Percentiles rank a stretch among this genome's conserved stretches.
These are phyloP conservation scores for Indri indri DNA, from an alignment of 2,113 vertebrate genomes.

Conservation along the genomic window DNA sequence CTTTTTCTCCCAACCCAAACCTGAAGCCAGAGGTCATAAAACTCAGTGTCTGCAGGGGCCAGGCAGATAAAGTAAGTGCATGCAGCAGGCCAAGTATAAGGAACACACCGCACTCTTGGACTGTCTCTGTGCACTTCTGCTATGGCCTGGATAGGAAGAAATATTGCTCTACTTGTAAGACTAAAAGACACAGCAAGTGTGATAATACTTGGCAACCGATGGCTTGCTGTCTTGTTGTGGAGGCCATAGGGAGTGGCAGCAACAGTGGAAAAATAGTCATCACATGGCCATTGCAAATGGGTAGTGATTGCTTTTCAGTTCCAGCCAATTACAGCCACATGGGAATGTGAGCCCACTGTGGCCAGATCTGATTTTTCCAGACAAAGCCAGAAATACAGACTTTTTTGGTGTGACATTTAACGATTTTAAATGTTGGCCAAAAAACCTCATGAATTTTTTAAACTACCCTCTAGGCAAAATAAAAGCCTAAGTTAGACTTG, in stretches of 20 bases:
- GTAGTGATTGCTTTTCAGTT: neutral
- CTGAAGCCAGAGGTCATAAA: neutral
- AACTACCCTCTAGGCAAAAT: neutral
- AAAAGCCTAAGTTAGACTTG: neutral
- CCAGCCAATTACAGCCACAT: neutral
- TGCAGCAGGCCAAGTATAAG: neutral
- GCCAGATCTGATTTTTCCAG: neutral
- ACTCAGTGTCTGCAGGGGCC: neutral
- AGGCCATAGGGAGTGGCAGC: neutral
- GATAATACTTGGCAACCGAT: neutral
- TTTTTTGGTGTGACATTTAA: slow-evolving; percentile 5
- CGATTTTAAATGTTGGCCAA: slow-evolving; percentile 21
- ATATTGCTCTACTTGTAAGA: neutral
- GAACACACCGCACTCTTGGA: neutral
- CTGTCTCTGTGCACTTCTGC: neutral
- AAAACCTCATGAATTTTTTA: slow-evolving; percentile 3
- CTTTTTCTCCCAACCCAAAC: neutral
- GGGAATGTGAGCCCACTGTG: neutral
- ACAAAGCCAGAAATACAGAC: neutral
- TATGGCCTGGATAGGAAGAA: neutral
- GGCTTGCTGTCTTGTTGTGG: neutral
- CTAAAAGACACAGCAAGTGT: neutral
- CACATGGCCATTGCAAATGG: neutral
- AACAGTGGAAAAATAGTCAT: neutral
- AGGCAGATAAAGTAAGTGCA: neutral